Percentiles rank a stretch among this genome's conserved stretches.
Evolutionary conservation across 2,113 vertebrate genomes (phyloP).

Genomic region (Charina bottae): DNA sequence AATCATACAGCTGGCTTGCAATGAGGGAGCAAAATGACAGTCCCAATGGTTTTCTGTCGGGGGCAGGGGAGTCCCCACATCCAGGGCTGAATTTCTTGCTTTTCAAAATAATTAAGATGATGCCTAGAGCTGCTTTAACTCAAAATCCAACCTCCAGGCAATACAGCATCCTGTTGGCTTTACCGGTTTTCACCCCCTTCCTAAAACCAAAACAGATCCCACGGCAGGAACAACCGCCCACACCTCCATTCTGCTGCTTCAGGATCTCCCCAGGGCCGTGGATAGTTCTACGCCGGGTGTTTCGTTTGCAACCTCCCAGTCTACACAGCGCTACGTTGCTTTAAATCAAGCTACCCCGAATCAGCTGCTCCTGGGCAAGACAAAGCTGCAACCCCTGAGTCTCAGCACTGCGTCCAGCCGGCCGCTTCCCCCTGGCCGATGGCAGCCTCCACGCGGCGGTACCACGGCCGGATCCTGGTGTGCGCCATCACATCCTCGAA

Average conservation of each 20-base stretch:
- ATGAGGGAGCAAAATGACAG: slow-evolving; percentile 10
- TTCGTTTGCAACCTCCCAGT: neutral
- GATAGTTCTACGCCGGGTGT: accelerated
- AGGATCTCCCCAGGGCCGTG: accelerated
- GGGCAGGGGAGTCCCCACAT: slow-evolving; percentile 17
- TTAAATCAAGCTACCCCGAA: slow-evolving; percentile 23
- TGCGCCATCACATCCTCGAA: slow-evolving; percentile 94
- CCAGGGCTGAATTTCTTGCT: neutral
- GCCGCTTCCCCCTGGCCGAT: slow-evolving; percentile 55
- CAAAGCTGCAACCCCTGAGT: slow-evolving; percentile 1
- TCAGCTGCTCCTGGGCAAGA: slow-evolving; percentile 31
- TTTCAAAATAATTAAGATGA: slow-evolving; percentile 36
- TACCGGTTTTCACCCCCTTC: neutral
- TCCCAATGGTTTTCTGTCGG: neutral
- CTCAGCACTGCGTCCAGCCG: slow-evolving; percentile 18
- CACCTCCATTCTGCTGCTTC: neutral
- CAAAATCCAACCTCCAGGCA: slow-evolving; percentile 13
- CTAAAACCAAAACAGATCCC: slow-evolving; percentile 9
- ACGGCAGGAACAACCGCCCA: neutral
- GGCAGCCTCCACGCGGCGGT: slow-evolving; percentile 83
- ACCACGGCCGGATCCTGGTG: slow-evolving; percentile 89
- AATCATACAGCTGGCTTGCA: slow-evolving; percentile 38
- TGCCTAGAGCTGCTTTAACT: neutral
- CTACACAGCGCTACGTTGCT: neutral
- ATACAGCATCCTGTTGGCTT: neutral